Percentiles rank a stretch among this genome's conserved stretches.
phyloP scores from a whole-genome alignment of 2,888 invertebrate species.

The Xestia ashworthii region DNA sequence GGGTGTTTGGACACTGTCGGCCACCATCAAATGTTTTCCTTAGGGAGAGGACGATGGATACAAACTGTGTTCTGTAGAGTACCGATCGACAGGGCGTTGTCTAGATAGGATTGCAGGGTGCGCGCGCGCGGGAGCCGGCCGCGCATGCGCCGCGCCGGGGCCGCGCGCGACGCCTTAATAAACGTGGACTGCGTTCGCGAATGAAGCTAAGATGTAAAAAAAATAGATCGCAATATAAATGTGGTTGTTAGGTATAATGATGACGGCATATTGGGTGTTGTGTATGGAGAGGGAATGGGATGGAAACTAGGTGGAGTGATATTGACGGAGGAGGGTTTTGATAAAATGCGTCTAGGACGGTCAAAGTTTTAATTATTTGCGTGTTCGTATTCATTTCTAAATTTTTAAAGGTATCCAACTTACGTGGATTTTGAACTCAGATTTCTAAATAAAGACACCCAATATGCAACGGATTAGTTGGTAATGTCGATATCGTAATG shows the following conservation, averaged over 20 bases:
- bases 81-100: slow-evolving; percentile 87
- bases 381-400: slow-evolving; percentile 47
- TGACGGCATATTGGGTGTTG: slow-evolving; percentile 88
- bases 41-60: slow-evolving; percentile 86
- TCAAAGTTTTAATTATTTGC: slow-evolving; percentile 51
- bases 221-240: slow-evolving; percentile 88
- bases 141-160: slow-evolving; percentile 64
- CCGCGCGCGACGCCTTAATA: slow-evolving; percentile 70
- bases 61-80: slow-evolving; percentile 90
- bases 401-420: slow-evolving; percentile 26
- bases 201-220: slow-evolving; percentile 85
- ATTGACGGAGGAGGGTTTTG: slow-evolving; percentile 53
- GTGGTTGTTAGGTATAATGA: slow-evolving; percentile 82
- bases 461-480: slow-evolving; percentile 79
- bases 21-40: slow-evolving; percentile 83
- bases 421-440: slow-evolving; percentile 33
- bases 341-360: slow-evolving; percentile 55
- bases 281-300: slow-evolving; percentile 82
- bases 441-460: slow-evolving; percentile 69
- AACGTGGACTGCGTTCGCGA: slow-evolving; percentile 78
- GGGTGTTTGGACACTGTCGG: slow-evolving; percentile 71
- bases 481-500: slow-evolving; percentile 81
- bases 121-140: slow-evolving; percentile 47
- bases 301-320: slow-evolving; percentile 60
- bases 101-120: slow-evolving; percentile 85